These are phyloP conservation scores for Pocillopora damicornis DNA, from an alignment of 64 coral and sea anemone species.

Conservation along the genomic window DNA sequence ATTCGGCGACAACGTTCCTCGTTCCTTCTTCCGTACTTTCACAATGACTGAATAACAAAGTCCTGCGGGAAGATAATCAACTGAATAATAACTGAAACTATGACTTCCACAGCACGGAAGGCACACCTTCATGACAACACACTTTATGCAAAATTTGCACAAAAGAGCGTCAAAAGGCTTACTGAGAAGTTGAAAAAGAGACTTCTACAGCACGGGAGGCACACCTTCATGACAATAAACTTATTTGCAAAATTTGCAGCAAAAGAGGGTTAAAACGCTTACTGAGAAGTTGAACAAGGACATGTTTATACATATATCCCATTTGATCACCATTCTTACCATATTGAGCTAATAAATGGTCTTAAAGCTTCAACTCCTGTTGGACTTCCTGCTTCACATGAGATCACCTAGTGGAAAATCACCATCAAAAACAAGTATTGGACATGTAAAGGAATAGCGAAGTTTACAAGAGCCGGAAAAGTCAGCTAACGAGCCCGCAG, in stretches of 20 bases:
- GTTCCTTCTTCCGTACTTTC: constrained; percentile 99
- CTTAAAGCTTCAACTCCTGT: constrained; percentile 76
- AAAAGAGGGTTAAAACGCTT: no score
- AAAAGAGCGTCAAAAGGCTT: no score
- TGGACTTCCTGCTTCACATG: constrained; percentile 72
- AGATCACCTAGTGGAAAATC: constrained; percentile 63
- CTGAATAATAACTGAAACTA: background rate
- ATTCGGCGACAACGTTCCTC: constrained; percentile 93
- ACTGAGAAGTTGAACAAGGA: no score
- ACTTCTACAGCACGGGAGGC: background rate
- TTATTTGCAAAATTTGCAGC: no score
- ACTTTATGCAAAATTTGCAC: no score
- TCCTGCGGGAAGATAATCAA: constrained; percentile 37
- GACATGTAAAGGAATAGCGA: no score
- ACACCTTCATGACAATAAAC: no score
- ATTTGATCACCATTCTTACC: constrained; percentile 38
- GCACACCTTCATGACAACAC: no score
- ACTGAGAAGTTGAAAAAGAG: no score
- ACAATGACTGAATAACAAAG: constrained; percentile 93
- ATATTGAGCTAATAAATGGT: constrained; percentile 95
- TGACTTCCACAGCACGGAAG: background rate
- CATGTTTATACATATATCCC: background rate
- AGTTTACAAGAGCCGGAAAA: no score
- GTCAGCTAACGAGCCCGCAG: no score
- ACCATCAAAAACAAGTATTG: no score